Evolutionary conservation across 2,797 vertebrate species (phyloP).

Genomic region (Trachurus trachurus): DNA sequence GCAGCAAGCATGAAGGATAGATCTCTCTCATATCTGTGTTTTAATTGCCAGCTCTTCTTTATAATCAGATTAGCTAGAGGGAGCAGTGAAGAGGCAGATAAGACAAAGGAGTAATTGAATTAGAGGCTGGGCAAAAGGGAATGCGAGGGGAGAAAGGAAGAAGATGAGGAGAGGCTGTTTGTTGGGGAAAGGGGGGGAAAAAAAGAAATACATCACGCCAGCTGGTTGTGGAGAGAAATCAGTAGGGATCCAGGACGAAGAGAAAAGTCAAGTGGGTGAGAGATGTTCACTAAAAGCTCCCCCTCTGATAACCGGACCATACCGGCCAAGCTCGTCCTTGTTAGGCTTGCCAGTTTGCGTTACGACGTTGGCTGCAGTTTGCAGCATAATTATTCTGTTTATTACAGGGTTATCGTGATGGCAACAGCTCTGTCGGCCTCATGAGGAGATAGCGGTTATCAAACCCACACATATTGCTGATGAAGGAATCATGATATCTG

Average conservation of each 20-base stretch:
- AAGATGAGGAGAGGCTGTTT: conserved; percentile 23
- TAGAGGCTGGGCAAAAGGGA: conserved; percentile 43
- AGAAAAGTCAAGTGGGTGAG: conserved; percentile 33
- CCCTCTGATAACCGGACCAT: conserved; percentile 22
- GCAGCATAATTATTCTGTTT: conserved; percentile 46
- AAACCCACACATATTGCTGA: conserved; percentile 53
- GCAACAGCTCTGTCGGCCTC: conserved; percentile 51
- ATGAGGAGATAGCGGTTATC: conserved; percentile 50
- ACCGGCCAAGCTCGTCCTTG: neutral
- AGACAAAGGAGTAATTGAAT: conserved; percentile 77
- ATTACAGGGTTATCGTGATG: conserved; percentile 61
- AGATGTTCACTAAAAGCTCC: conserved; percentile 27
- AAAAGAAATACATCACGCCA: neutral
- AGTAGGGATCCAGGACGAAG: conserved; percentile 13
- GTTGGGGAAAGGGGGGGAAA: neutral
- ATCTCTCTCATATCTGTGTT: conserved; percentile 72
- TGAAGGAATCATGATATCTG: conserved; percentile 48
- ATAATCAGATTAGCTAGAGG: conserved; percentile 76
- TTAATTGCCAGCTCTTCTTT: conserved; percentile 76
- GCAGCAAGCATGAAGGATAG: conserved; percentile 64
- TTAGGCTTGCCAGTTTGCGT: conserved; percentile 5
- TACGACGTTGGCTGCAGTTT: conserved; percentile 21
- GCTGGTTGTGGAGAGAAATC: conserved; percentile 30
- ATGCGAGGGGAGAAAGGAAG: neutral
- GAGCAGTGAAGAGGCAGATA: conserved; percentile 72